Evolutionary conservation across 64 coral and sea anemone genomes (phyloP).

Genomic region (Stichodactyla mertensii): DNA sequence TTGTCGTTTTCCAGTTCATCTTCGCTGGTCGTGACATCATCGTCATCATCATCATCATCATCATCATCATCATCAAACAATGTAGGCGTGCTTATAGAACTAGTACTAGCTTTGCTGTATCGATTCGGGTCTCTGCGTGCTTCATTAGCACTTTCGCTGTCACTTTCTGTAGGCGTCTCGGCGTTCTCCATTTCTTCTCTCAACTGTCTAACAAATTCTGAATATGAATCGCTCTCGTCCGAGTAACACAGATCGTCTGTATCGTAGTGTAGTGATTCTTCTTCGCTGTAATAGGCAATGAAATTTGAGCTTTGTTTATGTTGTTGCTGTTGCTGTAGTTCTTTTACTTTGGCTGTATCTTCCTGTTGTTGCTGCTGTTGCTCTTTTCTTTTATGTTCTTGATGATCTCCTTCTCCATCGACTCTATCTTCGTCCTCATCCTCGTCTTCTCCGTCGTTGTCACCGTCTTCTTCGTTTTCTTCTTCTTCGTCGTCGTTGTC

Average conservation of each 20-base stretch:
- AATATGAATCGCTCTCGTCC: not conserved
- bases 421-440: not conserved
- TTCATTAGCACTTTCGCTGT: not conserved
- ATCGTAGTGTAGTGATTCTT: slow-evolving; percentile 1
- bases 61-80: slow-evolving; percentile 33
- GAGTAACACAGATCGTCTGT: not conserved
- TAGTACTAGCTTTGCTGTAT: not conserved
- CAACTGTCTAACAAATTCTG: slow-evolving; percentile 7
- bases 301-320: not conserved
- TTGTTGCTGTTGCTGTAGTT: not conserved
- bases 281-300: slow-evolving; percentile 8
- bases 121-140: not conserved
- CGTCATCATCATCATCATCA: slow-evolving; percentile 25
- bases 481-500: not conserved
- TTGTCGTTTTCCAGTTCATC: not conserved
- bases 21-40: not conserved
- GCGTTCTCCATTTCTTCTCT: slow-evolving; percentile 17
- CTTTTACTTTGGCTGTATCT: not conserved
- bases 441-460: not conserved
- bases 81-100: not conserved
- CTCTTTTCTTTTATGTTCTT: no score
- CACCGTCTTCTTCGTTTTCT: not conserved
- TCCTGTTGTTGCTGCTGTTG: no score
- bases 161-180: slow-evolving; percentile 36
- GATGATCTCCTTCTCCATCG: not conserved